Evolutionary conservation across 2,888 invertebrate species (phyloP), one percentile per base, ranked within the genome.

Genomic region (Habrosyne pyritoides): DNA sequence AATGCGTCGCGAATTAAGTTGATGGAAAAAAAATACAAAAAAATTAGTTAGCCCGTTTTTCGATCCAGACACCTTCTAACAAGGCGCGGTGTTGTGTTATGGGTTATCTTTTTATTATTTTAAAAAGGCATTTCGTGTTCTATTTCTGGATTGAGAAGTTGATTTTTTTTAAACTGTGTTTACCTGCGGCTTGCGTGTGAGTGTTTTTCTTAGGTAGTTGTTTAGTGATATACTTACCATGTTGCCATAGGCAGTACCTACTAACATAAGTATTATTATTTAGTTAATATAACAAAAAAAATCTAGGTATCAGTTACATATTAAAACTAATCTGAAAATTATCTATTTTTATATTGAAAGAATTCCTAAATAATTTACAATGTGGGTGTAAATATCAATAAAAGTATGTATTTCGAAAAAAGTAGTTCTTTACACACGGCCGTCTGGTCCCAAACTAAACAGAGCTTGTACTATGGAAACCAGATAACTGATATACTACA

Each of bases 51-150:
- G 46, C 52, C 58, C 49, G 61, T 63, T 69, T 67, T 67, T 63
- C 64, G 66, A 64, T 57, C 61, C 63, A 62, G 61, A 71, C 73
- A 71, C 68, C 69, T 68, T 66, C 60, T 73, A 72, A 75, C 74
- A 71, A 72, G 70, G 64, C 63, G 48, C 48, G 48, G 26, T 49
- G 48, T 49, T 24, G 55, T 54, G 58, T 52, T 54, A 53, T 62
- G 61, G 55, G 49, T 55, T 50, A 12, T 14, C 28, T 50, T 50
- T 49, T 49, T 26, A 49, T 47, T 47, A 21, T 59, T 60, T 56
- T 53, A 61, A 56, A 63, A 69, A 67, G 59, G 59, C 57, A 61
- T 60, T 52, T 48, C 47, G 21, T 47, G 24, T 24, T 21, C 24
- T 47, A 47, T 47, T 21, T 42, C 18, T 42, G 14, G 8, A 42